Evolutionary conservation across 2,113 vertebrate genomes (phyloP), one percentile per base, ranked within the genome.

Genomic region (Colaptes auratus): DNA sequence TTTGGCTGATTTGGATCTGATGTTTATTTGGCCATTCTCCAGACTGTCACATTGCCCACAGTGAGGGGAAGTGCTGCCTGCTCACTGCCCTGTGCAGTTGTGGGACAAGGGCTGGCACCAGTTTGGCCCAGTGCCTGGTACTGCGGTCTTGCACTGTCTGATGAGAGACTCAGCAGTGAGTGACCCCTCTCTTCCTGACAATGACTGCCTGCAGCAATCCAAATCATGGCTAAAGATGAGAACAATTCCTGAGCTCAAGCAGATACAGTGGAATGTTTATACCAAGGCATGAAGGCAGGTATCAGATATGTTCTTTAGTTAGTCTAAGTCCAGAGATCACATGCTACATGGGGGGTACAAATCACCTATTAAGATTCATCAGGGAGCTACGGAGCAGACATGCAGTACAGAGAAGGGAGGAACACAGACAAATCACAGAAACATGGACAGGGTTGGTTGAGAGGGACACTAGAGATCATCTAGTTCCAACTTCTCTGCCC

Each of bases 51-150:
- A 10, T 16, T 31, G 59, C n/a, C 53, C 53, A 11, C 8, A 7
- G 52, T 10, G 58, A 48, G 20, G 58, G 52, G 58, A 50, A 31
- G 52, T 5, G 18, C 46, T 0, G 6, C 39, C 53, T 66, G 18
- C 33, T 50, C 21, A 1, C 46, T 56, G n/a, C 44, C 44, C 6
- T 0, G 39, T 1, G 2, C 28, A 15, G 76, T 14, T 76, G 28
- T 36, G 48, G 75, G 70, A 44, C 0, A 1, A 81, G 36, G 46
- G 44, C 70, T 50, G 59, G 36, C 59, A 77, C 53, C 59, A 67
- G 31, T 61, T 50, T 66, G 65, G 18, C 65, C 77, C 52, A 30
- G 82, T 18, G 8, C n/a, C 20, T 0, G 6, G 15, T 36, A 30
- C 53, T 44, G 76, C 30, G 17, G 50, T 1, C 9, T 39, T 72